phyloP scores from a whole-genome alignment of 2,888 invertebrate genomes.

The Drosophila ustulata region DNA sequence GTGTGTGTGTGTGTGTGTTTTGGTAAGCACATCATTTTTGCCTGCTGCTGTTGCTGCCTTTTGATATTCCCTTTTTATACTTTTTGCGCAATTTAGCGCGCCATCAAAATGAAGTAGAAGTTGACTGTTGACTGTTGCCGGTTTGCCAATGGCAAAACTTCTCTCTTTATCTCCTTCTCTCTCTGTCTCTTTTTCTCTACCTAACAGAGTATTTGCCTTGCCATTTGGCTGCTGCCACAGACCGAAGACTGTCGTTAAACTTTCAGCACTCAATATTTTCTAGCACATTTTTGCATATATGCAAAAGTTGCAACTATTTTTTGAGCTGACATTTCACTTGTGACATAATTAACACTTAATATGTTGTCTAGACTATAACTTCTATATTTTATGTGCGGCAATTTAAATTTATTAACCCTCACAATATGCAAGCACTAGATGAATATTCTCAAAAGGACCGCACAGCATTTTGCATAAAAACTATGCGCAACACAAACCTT shows the following conservation, averaged over 20 bases:
- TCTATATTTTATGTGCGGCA: conserved; percentile 28
- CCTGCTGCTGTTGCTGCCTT: conserved; percentile 51
- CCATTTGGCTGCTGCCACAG: conserved; percentile 45
- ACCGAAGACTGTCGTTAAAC: conserved; percentile 14
- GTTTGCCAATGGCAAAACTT: conserved; percentile 52
- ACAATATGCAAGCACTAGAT: conserved; percentile 1
- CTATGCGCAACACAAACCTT: conserved; percentile 1
- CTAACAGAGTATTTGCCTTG: conserved; percentile 47
- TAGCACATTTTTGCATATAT: conserved; percentile 6
- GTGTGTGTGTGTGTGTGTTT: conserved; percentile 2
- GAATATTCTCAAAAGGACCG: conserved; percentile 1
- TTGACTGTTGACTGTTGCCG: conserved; percentile 51
- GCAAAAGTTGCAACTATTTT: conserved; percentile 31
- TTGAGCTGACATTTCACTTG: conserved; percentile 31
- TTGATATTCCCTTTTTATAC: conserved; percentile 56
- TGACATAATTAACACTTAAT: conserved; percentile 58
- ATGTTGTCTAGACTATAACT: conserved; percentile 54
- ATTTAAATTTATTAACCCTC: conserved; percentile 25
- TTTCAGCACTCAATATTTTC: conserved; percentile 11
- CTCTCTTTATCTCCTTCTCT: neutral
- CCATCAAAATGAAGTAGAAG: conserved; percentile 71
- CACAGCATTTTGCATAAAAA: conserved; percentile 29
- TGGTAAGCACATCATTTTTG: conserved; percentile 58
- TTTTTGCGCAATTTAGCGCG: conserved; percentile 72
- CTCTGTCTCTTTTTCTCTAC: conserved; percentile 1